A percentile compares a stretch with the other conserved stretches of the same genome.
These are phyloP conservation scores for Chlorospingus semifuscus DNA, from an alignment of 2,797 vertebrate species.

Conservation along the genomic window DNA sequence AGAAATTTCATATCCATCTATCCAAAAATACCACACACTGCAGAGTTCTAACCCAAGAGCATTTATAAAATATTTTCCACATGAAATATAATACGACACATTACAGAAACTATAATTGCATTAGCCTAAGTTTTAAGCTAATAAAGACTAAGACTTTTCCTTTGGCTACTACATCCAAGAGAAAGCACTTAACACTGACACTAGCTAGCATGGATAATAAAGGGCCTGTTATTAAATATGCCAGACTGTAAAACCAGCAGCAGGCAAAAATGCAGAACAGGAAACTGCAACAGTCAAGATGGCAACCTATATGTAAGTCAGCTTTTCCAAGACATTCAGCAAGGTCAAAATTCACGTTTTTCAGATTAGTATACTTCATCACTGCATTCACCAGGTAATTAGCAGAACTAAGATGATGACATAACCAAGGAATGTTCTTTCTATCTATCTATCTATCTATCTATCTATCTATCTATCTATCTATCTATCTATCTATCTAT, in stretches of 20 bases:
- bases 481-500: no score
- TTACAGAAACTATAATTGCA: not conserved
- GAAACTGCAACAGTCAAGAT: not conserved
- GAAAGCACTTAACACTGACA: slow-evolving; percentile 31
- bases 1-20: not conserved
- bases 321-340: not conserved
- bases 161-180: slow-evolving; percentile 12
- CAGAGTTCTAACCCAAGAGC: not conserved
- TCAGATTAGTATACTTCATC: not conserved
- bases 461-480: no score
- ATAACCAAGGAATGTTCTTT: not conserved
- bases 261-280: not conserved
- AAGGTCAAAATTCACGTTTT: not conserved
- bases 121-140: slow-evolving; percentile 7
- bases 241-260: slow-evolving; percentile 1
- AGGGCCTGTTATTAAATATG: slow-evolving; percentile 21
- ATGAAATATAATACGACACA: not conserved
- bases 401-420: not conserved
- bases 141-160: slow-evolving; percentile 15
- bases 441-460: no score
- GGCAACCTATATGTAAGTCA: not conserved
- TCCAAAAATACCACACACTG: not conserved
- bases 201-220: slow-evolving; percentile 15
- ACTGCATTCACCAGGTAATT: not conserved
- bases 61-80: not conserved